These are phyloP conservation scores for Kuschelorhynchus macadamiae DNA, from an alignment of 2,888 invertebrate genomes.

Conservation along the genomic window DNA sequence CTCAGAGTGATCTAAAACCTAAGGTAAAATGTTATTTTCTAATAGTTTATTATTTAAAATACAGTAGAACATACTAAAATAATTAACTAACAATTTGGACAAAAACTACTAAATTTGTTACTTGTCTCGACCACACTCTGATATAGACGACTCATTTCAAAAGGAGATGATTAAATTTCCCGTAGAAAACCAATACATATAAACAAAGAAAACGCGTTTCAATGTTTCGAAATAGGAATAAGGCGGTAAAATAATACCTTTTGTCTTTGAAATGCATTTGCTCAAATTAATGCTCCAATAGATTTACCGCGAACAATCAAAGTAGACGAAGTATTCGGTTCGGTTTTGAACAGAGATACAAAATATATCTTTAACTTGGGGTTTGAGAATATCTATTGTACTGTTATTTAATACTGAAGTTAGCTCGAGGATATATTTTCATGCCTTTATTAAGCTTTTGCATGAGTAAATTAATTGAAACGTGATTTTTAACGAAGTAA, in stretches of 20 bases:
- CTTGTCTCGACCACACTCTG: not conserved
- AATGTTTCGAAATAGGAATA: constrained; percentile 38
- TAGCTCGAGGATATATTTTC: not conserved
- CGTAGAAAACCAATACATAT: constrained; percentile 41
- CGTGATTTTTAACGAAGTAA: no score
- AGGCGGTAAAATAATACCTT: constrained; percentile 49
- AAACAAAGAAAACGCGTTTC: constrained; percentile 31
- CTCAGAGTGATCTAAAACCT: no score
- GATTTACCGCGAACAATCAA: constrained; percentile 48
- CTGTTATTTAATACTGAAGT: constrained; percentile 1
- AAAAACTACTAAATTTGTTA: no score
- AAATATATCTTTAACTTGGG: not conserved
- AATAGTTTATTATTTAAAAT: no score
- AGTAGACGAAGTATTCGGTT: constrained; percentile 30
- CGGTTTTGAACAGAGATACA: constrained; percentile 9
- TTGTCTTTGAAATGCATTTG: constrained; percentile 46
- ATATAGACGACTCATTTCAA: not conserved
- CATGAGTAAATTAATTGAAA: no score
- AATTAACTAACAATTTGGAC: no score
- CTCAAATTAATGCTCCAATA: constrained; percentile 50
- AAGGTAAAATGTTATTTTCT: no score
- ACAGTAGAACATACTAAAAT: no score
- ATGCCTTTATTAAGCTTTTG: not conserved
- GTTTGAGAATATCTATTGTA: constrained; percentile 1
- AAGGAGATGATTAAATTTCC: constrained; percentile 37